These are phyloP conservation scores for Monopterus albus DNA, from an alignment of 2,113 vertebrate genomes.

Conservation along the genomic window DNA sequence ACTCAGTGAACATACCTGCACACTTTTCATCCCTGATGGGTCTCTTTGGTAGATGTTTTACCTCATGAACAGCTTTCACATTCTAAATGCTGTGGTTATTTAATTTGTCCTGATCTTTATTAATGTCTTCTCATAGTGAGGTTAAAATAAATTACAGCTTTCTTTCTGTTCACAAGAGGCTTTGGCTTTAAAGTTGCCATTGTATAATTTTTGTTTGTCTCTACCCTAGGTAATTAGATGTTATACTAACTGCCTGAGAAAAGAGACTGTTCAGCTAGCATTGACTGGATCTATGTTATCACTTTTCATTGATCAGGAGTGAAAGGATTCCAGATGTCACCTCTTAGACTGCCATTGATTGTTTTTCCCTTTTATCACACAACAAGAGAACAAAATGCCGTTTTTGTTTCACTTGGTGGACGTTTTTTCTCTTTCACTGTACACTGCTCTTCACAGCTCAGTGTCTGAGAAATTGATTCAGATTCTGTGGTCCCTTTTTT, in stretches of 20 bases:
- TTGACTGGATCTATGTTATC: constrained; percentile 44
- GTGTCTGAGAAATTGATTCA: constrained; percentile 32
- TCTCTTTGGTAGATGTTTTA: no score
- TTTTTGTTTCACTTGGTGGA: constrained; percentile 35
- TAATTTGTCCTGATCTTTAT: no score
- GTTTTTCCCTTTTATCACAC: constrained; percentile 39
- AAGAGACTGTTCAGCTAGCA: constrained; percentile 40
- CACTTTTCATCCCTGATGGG: no score
- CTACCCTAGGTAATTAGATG: constrained; percentile 54
- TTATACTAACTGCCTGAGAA: constrained; percentile 53
- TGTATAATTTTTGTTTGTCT: constrained; percentile 31
- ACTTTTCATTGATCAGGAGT: constrained; percentile 58
- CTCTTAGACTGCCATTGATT: constrained; percentile 62
- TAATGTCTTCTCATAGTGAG: no score
- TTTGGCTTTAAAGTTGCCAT: constrained; percentile 31
- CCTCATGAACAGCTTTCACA: no score
- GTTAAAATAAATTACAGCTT: constrained; percentile 32
- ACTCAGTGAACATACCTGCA: no score
- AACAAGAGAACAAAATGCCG: constrained; percentile 40
- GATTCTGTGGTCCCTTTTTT: constrained; percentile 28
- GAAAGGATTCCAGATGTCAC: constrained; percentile 56
- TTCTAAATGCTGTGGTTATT: no score
- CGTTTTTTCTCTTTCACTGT: constrained; percentile 27
- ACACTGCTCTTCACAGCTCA: constrained; percentile 39
- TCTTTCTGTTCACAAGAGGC: background rate